phyloP scores from a whole-genome alignment of 2,113 vertebrate species.

The Tricholaema leucomelas region DNA sequence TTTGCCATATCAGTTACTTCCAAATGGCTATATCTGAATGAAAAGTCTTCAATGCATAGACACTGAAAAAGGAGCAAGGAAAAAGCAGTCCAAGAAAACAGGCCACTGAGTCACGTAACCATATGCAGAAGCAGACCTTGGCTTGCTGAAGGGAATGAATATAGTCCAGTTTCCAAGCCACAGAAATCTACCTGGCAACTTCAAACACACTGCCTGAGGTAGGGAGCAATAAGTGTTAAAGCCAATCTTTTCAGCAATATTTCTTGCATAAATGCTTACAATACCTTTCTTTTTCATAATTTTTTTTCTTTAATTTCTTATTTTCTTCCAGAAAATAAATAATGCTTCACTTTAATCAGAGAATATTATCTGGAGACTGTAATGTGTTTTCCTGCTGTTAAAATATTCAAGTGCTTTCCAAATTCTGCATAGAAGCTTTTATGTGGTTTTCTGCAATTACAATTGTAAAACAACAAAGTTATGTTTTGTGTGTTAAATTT shows the following conservation, averaged over 20 bases:
- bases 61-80: accelerated
- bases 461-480: neutral
- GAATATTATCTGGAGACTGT: neutral
- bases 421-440: neutral
- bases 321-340: neutral
- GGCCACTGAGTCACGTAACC: neutral
- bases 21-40: neutral
- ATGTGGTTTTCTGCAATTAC: neutral
- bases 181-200: neutral
- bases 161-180: neutral
- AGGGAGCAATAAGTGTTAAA: neutral
- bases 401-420: neutral
- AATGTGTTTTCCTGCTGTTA: neutral
- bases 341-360: neutral
- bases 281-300: accelerated
- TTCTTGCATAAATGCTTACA: neutral
- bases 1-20: neutral
- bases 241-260: neutral
- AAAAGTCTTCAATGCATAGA: neutral
- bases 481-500: neutral
- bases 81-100: neutral
- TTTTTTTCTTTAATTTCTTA: neutral
- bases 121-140: neutral
- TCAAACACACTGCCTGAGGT: neutral
- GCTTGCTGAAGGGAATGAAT: neutral